Base-by-base conservation (phyloP, 2,113 vertebrate genomes). In the Apteryx mantelli region DNA sequence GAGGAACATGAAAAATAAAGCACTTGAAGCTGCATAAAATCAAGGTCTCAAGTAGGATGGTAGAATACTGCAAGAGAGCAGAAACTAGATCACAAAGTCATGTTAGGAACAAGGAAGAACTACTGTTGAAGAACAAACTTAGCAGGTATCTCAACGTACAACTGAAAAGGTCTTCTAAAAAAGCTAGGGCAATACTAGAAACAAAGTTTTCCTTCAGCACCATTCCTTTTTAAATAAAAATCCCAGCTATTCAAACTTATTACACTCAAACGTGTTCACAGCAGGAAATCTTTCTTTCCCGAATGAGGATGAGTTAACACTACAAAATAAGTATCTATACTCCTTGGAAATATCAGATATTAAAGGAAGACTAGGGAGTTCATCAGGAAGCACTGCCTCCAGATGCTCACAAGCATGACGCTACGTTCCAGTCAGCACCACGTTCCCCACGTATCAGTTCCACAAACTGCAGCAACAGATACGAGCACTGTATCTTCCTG, bases 321-420 rank as follows among this genome's bases (percentile, higher is more conserved):
- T 73, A 30, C 30, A 83, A 83, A 96, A 91, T 55, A 93, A 77
- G 74, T 66, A 77, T 88, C 95, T 91, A 71, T 36, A 36, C 69
- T 60, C n/a, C 16, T 60, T 70, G 36, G 56, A 76, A 38, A 6
- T 53, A 75, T 22, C 36, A 42, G 36, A 79, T 63, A 24, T 19
- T 40, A 64, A 64, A 63, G 84, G 34, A n/a, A 30, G 80, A 61
- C 32, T 14, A 28, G 24, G 52, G 50, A 88, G 20, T 70, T 86
- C 66, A 56, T 44, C 64, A 83, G 36, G 40, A 46, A 93, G 68
- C 20, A 79, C 2, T 34, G 16, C 70, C 60, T 66, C 44, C 44
- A 65, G 64, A 61, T 13, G n/a, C 30, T 78, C 21, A 71, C 30
- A 63, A 60, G 86, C 70, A 44, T 1, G 3, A 32, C 16, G 46